Evolutionary conservation across 92 coral and sea anemone species (phyloP), one percentile per base, ranked within the genome.

Genomic region (Siderastrea siderea): DNA sequence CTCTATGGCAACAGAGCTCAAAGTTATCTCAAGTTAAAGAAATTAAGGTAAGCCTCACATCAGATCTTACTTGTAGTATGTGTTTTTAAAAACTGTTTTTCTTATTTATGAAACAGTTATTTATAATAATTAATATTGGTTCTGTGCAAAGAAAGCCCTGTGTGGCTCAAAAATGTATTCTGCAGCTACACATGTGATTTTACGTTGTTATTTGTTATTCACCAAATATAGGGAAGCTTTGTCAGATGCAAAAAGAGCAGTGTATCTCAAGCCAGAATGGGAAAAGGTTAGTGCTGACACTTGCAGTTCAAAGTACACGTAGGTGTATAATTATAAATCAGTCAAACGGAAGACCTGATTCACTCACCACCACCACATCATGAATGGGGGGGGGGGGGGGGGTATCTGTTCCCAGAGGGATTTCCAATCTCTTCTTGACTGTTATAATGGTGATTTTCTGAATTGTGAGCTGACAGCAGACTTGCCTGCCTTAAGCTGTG

Each of bases 1-100:
- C 80, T 95, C 84, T 95, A 93, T 84, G 96, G 98, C 49, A 95
- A 95, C 89, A 86, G 98, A 91, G 96, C 98, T 17, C 98, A 91
- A 85, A 89, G 95, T 73, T 87, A 91, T 70, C 88, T 86, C 63
- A 95, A 94, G 79, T 75, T 89, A 15, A 92, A 82, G 66, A 84
- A 93, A 38, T 94, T 82, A 78, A 83, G 96, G 98, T 95, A 64
- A 72, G 82, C 16, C 44, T 11, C 43, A 15, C 7, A 64, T 75
- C 19, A 4, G 1, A 8, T 3, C 57, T 46, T 5, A 47, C n/a
- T 43, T 38, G 10, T 2, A 11, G 72, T 65, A 19, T 6, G 26
- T 61, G 13, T 8, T 15, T 65, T 67, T n/a, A 0, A 46, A 43
- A 43, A 1, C 43, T 61, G 49, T 48, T 64, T 43, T 3, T 15